Evolutionary conservation across 2,888 invertebrate genomes (phyloP).

Genomic region (Synergus japonicus): DNA sequence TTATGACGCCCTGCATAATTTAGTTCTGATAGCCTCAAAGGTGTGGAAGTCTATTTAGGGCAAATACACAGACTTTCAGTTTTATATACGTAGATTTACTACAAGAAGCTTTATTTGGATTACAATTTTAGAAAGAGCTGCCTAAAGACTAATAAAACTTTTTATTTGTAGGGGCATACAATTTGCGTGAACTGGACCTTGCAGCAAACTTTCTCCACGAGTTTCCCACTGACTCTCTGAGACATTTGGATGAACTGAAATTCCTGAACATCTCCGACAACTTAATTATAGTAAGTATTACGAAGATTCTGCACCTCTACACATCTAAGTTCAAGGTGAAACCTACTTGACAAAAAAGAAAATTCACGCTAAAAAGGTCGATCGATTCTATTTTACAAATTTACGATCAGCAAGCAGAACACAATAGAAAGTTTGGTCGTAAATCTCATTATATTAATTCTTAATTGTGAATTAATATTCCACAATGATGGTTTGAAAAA

Average conservation of each 20-base stretch:
- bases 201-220: conserved; percentile 91
- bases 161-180: conserved; percentile 78
- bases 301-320: neutral
- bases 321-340: neutral
- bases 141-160: neutral
- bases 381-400: neutral
- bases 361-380: neutral
- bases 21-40: too few relatives aligned
- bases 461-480: neutral
- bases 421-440: neutral
- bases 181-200: conserved; percentile 88
- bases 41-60: too few relatives aligned
- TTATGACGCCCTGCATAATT: too few relatives aligned
- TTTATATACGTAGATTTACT: too few relatives aligned
- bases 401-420: neutral
- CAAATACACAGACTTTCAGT: too few relatives aligned
- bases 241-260: conserved; percentile 84
- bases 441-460: neutral
- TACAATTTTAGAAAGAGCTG: neutral
- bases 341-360: neutral
- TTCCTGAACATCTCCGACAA: conserved; percentile 91
- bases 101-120: too few relatives aligned
- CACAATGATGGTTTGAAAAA: too few relatives aligned
- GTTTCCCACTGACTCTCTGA: conserved; percentile 88
- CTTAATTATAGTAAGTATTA: conserved; percentile 84